These are phyloP conservation scores for Nudaria mundana DNA, from an alignment of 2,888 invertebrate species.

Conservation along the genomic window DNA sequence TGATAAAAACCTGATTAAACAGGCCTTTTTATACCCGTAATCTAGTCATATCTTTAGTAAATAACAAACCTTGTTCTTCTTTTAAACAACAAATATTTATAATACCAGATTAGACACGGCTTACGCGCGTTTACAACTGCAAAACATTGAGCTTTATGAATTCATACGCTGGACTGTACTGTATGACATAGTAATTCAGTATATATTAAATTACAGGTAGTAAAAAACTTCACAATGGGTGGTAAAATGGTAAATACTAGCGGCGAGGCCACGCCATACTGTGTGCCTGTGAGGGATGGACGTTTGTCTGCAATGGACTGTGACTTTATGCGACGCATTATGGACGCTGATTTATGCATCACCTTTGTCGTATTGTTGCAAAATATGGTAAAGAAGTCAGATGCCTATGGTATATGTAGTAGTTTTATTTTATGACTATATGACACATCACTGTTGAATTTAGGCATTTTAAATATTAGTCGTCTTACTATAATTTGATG, in stretches of 20 bases:
- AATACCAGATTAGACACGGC: constrained; percentile 16
- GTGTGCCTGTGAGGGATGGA: constrained; percentile 42
- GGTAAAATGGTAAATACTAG: constrained; percentile 41
- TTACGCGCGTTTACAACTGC: constrained; percentile 36
- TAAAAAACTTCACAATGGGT: constrained; percentile 60
- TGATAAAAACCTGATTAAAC: constrained; percentile 44
- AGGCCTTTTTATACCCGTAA: constrained; percentile 29
- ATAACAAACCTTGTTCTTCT: too few species aligned
- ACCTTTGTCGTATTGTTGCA: constrained; percentile 16
- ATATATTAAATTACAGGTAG: constrained; percentile 69
- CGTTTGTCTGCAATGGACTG: constrained; percentile 36
- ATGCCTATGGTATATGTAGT: neutral
- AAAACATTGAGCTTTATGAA: constrained; percentile 42
- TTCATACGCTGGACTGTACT: constrained; percentile 53
- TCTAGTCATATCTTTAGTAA: too few species aligned
- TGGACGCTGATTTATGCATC: constrained; percentile 46
- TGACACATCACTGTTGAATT: too few species aligned
- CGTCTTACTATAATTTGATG: too few species aligned
- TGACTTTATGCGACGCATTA: constrained; percentile 62
- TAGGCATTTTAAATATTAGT: too few species aligned
- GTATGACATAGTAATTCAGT: constrained; percentile 54
- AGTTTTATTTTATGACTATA: too few species aligned
- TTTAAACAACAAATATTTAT: constrained; percentile 13
- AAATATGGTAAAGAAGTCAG: constrained; percentile 6
- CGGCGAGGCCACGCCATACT: too few species aligned